Evolutionary conservation across 1,140 invertebrate species (phyloP), one percentile per base, ranked within the genome.

Genomic region (Chelonus insularis): DNA sequence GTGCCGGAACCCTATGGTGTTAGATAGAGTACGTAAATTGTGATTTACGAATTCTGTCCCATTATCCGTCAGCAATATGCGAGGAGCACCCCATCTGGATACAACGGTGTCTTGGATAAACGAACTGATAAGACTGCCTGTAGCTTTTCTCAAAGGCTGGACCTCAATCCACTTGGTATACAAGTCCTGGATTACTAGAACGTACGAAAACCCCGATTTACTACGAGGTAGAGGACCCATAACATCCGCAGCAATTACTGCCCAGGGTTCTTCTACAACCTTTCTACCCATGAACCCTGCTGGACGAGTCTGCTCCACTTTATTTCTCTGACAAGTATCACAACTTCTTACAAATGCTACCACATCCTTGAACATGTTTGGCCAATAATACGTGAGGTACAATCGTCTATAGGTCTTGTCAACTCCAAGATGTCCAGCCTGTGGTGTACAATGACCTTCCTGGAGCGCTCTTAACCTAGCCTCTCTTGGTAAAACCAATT

Each of bases 221-320:
- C 69, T 74, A 0, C 52, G 43, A 1, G 79, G 77, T 20, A 81
- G 67, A 5, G 75, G 77, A 14, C 78, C 81, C 55, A 83, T 69
- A 0, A 82, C 34, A 60, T 83, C 80, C 0, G 73, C 66, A 1
- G 73, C 72, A 0, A 82, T 67, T 12, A 71, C 70, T 16, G 73
- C 62, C 73, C 77, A 82, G 0, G 72, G 77, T 21, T 50, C 18
- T 0, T 76, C 82, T 2, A n/a, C 14, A 11, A n/a, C 16, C 16
- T 14, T 16, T 11, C 8, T 6, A 23, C 16, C 23, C 25, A 52
- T 16, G 12, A 29, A 52, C 9, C 48, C 23, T 12, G 12, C 23
- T 51, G 48, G 21, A 5, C 16, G n/a, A 18, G 12, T 14, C 32
- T 29, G 12, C 7, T 51, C 48, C 7, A 32, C 21, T 34, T 51